Conservation (phyloP, 2,113 vertebrate species). For the Leuciscus idus region DNA sequence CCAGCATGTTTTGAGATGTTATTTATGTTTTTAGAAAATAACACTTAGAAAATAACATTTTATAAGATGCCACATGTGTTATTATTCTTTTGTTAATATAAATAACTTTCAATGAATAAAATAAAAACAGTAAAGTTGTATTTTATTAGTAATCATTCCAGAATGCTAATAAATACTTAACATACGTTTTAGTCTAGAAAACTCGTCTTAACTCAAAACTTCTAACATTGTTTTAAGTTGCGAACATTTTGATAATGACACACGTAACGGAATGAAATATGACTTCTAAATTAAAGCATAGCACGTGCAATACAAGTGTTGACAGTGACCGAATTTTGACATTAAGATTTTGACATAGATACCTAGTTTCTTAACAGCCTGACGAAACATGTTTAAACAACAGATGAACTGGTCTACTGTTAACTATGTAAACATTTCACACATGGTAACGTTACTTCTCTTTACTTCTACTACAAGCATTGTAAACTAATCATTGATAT, state of each 20-base stretch:
- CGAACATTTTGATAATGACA: neutral
- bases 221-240: neutral
- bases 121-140: neutral
- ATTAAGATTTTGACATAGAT: neutral
- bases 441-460: neutral
- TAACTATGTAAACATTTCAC: neutral
- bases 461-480: neutral
- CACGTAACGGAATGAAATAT: neutral
- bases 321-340: neutral
- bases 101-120: neutral
- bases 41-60: neutral
- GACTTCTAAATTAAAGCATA: neutral
- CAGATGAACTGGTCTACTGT: neutral
- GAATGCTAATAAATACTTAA: neutral
- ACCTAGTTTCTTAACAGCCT: constrained; percentile 13
- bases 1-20: neutral
- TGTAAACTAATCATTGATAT: neutral
- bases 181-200: neutral
- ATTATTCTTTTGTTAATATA: neutral
- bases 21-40: neutral
- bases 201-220: neutral
- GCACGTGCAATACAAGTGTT: neutral
- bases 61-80: neutral
- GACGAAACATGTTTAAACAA: constrained; percentile 6
- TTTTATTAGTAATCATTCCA: neutral